phyloP scores from a whole-genome alignment of 1,140 invertebrate genomes.

The Monochamus saltuarius region DNA sequence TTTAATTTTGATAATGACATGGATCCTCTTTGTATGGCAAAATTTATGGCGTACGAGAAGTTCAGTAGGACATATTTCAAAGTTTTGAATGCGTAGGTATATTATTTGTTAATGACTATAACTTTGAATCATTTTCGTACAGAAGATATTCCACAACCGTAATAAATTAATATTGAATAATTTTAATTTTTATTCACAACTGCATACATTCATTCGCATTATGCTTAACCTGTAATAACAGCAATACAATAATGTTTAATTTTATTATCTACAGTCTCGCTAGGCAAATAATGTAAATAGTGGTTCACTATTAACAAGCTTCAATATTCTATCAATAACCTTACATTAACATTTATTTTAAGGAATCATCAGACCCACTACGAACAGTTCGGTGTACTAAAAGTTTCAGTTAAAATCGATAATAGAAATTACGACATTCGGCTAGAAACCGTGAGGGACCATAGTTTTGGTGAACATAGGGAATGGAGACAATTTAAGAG shows the following conservation, averaged over 20 bases:
- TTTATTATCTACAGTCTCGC: no score
- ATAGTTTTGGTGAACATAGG: constrained; percentile 57
- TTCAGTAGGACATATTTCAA: constrained; percentile 69
- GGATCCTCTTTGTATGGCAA: constrained; percentile 59
- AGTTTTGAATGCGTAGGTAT: constrained; percentile 61
- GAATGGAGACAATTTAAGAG: constrained; percentile 70
- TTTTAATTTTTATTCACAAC: no score
- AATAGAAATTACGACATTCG: constrained; percentile 53
- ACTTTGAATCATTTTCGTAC: no score
- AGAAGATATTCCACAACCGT: no score
- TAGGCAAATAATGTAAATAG: no score
- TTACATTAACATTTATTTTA: constrained; percentile 45
- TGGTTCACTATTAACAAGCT: no score
- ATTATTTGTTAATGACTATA: no score
- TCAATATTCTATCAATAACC: no score
- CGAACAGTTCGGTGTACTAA: constrained; percentile 66
- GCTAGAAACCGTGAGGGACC: constrained; percentile 61
- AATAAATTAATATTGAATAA: no score
- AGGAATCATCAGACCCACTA: constrained; percentile 74
- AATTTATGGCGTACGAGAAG: constrained; percentile 63
- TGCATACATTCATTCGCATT: no score
- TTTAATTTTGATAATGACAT: constrained; percentile 71
- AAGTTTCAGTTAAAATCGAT: constrained; percentile 57
- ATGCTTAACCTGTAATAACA: no score
- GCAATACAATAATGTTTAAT: no score